phyloP scores from a whole-genome alignment of 2,797 vertebrate species.

The Arnoldichthys spilopterus region DNA sequence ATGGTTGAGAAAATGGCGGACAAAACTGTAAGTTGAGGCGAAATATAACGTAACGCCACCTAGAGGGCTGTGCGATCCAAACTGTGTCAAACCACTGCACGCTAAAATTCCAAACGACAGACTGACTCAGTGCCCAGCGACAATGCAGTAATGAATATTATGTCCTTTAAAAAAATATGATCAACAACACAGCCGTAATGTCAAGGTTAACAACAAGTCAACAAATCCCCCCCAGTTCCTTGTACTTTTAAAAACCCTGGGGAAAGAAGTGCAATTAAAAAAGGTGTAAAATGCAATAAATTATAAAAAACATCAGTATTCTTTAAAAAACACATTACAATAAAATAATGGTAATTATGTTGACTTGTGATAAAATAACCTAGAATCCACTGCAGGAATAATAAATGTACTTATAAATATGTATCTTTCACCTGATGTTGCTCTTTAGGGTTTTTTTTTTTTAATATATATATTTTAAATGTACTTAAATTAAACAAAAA shows the following conservation, averaged over 20 bases:
- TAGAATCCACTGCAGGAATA: background rate
- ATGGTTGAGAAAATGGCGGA: conserved; percentile 68
- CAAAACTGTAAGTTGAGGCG: conserved; percentile 35
- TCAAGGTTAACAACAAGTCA: background rate
- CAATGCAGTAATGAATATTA: background rate
- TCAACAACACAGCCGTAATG: background rate
- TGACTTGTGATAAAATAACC: background rate
- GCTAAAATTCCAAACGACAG: background rate
- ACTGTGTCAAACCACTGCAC: background rate
- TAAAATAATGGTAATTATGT: background rate
- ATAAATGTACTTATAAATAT: too few species aligned
- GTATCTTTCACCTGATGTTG: too few species aligned
- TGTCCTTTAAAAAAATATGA: background rate
- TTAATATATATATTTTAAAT: too few species aligned
- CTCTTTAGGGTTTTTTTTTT: too few species aligned
- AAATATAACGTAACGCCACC: conserved; percentile 61
- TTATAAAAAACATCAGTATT: background rate
- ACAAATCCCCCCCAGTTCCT: background rate
- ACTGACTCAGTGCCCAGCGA: conserved; percentile 36
- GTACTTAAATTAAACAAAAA: background rate
- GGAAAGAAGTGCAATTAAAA: background rate
- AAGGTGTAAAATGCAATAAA: background rate
- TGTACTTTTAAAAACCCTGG: background rate
- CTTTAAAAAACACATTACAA: background rate
- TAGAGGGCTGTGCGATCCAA: conserved; percentile 52